These are phyloP conservation scores for Conops quadrifasciatus DNA, from an alignment of 2,888 invertebrate genomes.

Conservation along the genomic window DNA sequence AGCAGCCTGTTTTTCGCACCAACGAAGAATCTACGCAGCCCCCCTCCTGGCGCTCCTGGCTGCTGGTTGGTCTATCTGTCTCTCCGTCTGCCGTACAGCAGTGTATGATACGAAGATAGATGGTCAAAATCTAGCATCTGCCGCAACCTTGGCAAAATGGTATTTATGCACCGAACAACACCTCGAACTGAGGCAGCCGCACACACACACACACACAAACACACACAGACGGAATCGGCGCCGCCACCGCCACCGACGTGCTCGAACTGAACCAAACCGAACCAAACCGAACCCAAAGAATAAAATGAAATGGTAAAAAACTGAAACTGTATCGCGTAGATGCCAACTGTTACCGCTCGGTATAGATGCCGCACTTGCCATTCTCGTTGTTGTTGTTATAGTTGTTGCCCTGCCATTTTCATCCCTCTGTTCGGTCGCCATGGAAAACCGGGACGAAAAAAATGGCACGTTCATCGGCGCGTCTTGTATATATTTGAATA, in stretches of 20 bases:
- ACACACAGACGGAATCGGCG: not conserved
- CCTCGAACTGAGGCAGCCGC: slow-evolving; percentile 7
- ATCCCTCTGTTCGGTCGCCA: not conserved
- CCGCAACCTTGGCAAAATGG: slow-evolving; percentile 44
- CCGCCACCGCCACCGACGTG: slow-evolving; percentile 8
- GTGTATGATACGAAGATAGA: slow-evolving; percentile 45
- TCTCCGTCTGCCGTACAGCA: slow-evolving; percentile 18
- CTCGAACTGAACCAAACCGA: slow-evolving; percentile 23
- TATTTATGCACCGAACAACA: slow-evolving; percentile 42
- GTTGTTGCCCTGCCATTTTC: not conserved
- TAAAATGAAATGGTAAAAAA: slow-evolving; percentile 34
- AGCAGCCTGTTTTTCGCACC: slow-evolving; percentile 34
- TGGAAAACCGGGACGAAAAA: not conserved
- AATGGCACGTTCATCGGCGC: slow-evolving; percentile 35
- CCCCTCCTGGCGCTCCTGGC: too few relatives aligned
- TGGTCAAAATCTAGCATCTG: slow-evolving; percentile 40
- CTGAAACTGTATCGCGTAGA: slow-evolving; percentile 43
- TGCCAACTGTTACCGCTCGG: slow-evolving; percentile 40
- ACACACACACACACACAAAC: not conserved
- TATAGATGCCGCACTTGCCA: slow-evolving; percentile 12
- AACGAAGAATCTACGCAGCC: slow-evolving; percentile 32
- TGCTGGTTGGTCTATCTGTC: not conserved
- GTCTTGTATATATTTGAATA: slow-evolving; percentile 17
- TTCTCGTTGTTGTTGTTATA: slow-evolving; percentile 16
- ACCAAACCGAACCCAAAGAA: not conserved